Conservation (phyloP, 2,113 vertebrate genomes). For the Misgurnus mizolepis region DNA sequence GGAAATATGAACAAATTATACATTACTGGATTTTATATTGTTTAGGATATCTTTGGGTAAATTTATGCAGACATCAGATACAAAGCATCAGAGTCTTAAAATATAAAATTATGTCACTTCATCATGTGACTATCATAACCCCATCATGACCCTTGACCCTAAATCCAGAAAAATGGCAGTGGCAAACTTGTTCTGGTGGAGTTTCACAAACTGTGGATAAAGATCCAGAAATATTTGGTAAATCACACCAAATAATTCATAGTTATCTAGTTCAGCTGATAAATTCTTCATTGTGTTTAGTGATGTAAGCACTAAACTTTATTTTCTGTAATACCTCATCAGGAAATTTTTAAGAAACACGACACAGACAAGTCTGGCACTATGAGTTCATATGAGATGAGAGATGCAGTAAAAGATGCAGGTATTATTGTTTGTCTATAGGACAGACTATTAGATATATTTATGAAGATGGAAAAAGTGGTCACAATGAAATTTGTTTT, state of each 20-base stretch:
- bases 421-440: slow-evolving; percentile 48
- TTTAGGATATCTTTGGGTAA: too few relatives aligned
- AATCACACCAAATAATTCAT: too few relatives aligned
- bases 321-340: not conserved
- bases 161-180: slow-evolving; percentile 55
- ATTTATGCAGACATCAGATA: too few relatives aligned
- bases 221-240: slow-evolving; percentile 56
- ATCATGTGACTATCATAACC: slow-evolving; percentile 44
- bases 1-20: not conserved
- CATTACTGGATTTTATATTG: not conserved
- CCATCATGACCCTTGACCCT: too few relatives aligned
- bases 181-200: slow-evolving; percentile 67
- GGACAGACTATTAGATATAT: too few relatives aligned
- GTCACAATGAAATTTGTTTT: not conserved
- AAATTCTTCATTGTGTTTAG: not conserved
- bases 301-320: not conserved
- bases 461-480: too few relatives aligned
- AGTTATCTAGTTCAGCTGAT: too few relatives aligned
- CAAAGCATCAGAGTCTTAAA: too few relatives aligned
- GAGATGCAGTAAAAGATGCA: slow-evolving; percentile 51
- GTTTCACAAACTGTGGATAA: slow-evolving; percentile 67
- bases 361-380: too few relatives aligned
- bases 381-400: too few relatives aligned
- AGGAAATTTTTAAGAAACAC: too few relatives aligned
- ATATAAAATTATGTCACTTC: too few relatives aligned